Evolutionary conservation across 2,113 vertebrate species (phyloP).

Genomic region (Nothobranchius kuhntae): DNA sequence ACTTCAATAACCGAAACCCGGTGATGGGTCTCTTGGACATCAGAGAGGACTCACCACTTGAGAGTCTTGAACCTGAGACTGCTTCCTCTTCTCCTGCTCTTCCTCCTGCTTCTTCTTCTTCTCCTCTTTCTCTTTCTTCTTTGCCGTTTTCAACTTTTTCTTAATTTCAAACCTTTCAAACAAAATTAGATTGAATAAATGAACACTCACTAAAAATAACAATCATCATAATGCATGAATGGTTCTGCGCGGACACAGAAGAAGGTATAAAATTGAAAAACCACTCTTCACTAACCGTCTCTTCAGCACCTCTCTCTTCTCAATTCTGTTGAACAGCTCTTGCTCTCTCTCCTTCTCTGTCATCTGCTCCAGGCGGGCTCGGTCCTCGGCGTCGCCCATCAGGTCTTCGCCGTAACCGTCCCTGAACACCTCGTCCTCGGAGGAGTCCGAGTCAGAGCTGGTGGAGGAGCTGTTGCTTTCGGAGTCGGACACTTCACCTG

Average conservation of each 20-base stretch:
- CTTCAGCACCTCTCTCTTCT: conserved; percentile 97
- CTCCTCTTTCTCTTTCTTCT: conserved; percentile 98
- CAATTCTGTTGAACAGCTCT: conserved; percentile 96
- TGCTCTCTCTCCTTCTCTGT: conserved; percentile 98
- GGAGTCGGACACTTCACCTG: conserved; percentile 97
- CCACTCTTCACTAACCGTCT: conserved; percentile 83
- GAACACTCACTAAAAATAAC: neutral
- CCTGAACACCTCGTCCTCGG: conserved; percentile 95
- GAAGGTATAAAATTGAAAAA: neutral
- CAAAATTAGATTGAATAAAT: neutral
- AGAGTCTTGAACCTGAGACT: conserved; percentile 92
- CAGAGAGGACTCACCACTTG: conserved; percentile 83
- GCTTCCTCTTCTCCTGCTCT: conserved; percentile 95
- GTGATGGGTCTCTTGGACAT: no score
- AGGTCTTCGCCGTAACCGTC: conserved; percentile 97
- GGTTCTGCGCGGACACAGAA: neutral
- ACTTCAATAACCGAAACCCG: no score
- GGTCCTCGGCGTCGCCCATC: conserved; percentile 97
- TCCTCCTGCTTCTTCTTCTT: conserved; percentile 98
- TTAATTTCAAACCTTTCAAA: conserved; percentile 95
- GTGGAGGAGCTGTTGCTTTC: conserved; percentile 97
- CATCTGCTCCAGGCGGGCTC: conserved; percentile 97
- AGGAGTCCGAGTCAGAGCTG: conserved; percentile 95
- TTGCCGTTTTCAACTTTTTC: conserved; percentile 97
- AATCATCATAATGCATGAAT: neutral